These are phyloP conservation scores for Latheticus oryzae DNA, from an alignment of 2,888 invertebrate genomes.

Conservation along the genomic window DNA sequence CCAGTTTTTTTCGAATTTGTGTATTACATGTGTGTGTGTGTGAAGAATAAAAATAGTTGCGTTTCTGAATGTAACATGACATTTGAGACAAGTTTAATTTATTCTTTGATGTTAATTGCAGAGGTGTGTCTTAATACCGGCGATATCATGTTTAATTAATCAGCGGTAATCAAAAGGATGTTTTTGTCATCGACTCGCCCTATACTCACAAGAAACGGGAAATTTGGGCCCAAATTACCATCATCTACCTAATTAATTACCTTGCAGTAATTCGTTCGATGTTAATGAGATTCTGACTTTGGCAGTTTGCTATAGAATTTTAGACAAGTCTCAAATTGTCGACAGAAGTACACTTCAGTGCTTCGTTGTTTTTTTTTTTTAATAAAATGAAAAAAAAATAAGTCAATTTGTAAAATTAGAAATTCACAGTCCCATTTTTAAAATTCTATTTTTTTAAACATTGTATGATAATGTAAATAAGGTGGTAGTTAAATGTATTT, in stretches of 20 bases:
- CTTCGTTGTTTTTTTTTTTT: too few species aligned
- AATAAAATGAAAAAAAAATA: constrained; percentile 7
- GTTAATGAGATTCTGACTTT: too few species aligned
- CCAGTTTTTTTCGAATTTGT: constrained; percentile 30
- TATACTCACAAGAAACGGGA: constrained; percentile 18
- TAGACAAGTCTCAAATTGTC: constrained; percentile 21
- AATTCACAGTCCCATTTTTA: constrained; percentile 23
- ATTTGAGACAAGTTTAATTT: constrained; percentile 12
- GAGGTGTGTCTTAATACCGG: constrained; percentile 2
- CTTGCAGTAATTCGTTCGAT: constrained; percentile 4
- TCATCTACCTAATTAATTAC: constrained; percentile 25
- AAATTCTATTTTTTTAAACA: constrained; percentile 33
- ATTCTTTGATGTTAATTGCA: constrained; percentile 7
- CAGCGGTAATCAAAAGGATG: constrained; percentile 25
- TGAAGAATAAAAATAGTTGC: too few species aligned
- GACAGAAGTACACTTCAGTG: constrained; percentile 3
- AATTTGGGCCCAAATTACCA: constrained; percentile 7
- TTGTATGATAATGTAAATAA: constrained; percentile 41
- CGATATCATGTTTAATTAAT: constrained; percentile 27
- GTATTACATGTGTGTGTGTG: too few species aligned
- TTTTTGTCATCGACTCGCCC: constrained; percentile 21
- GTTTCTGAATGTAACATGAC: too few species aligned
- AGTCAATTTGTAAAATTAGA: constrained; percentile 33
- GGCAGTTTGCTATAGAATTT: too few species aligned
- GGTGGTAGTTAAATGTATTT: constrained; percentile 15